Percentiles rank a stretch among this genome's conserved stretches.
Conservation (phyloP, 2,113 vertebrate species). For the Panthera leo region DNA sequence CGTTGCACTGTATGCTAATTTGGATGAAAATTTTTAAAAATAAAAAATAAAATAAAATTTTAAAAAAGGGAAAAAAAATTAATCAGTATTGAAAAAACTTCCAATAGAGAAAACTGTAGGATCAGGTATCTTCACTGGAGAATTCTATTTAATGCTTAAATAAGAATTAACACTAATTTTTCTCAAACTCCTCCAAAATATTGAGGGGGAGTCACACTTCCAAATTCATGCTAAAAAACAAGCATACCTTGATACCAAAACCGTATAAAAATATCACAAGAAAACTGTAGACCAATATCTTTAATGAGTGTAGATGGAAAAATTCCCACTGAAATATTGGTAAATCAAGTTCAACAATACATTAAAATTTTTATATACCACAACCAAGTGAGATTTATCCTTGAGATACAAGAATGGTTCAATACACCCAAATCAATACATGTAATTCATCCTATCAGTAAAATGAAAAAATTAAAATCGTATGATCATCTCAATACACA, state of each 20-base stretch:
- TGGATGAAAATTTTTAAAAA: no score
- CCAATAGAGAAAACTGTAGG: not conserved
- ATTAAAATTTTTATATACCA: not conserved
- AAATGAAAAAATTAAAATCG: not conserved
- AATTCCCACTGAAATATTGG: not conserved
- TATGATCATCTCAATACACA: not conserved
- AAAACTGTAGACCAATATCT: not conserved
- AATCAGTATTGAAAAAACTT: not conserved
- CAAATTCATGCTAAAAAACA: not conserved
- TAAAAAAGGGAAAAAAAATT: not conserved
- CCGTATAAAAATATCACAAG: not conserved
- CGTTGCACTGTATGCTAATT: no score
- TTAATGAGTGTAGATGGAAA: not conserved
- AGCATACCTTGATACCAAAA: not conserved
- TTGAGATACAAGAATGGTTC: not conserved
- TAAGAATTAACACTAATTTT: not conserved
- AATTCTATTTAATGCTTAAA: not conserved
- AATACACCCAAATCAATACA: not conserved
- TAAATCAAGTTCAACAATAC: not conserved
- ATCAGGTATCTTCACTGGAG: not conserved
- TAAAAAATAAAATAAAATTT: no score
- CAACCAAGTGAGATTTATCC: not conserved
- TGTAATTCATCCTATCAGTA: not conserved
- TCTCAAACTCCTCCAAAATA: not conserved
- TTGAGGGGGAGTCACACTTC: not conserved